phyloP scores from a whole-genome alignment of 92 coral and sea anemone genomes.

The Epizoanthus scotinus region DNA sequence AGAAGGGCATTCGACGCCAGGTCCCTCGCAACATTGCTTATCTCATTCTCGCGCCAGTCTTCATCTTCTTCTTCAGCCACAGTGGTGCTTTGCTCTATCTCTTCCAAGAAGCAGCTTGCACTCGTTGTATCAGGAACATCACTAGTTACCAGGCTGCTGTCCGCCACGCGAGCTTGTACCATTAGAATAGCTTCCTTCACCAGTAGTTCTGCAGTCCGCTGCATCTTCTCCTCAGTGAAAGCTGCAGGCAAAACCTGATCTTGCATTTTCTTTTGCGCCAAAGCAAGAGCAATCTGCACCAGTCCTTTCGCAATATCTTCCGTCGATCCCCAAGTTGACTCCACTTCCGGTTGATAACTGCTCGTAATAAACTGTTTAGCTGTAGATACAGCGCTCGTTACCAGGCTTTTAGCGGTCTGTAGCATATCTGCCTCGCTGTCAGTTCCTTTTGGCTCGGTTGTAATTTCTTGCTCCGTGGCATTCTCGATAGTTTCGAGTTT shows the following conservation, averaged over 20 bases:
- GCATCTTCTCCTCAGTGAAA: background rate
- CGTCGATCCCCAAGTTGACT: constrained; percentile 13
- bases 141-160: constrained; percentile 23
- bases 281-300: constrained; percentile 14
- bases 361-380: constrained; percentile 36
- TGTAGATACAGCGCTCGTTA: constrained; percentile 36
- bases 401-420: constrained; percentile 47
- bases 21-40: constrained; percentile 48
- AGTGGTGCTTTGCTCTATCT: no score
- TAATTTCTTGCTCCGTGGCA: constrained; percentile 13
- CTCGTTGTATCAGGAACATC: constrained; percentile 16
- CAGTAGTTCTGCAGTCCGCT: constrained; percentile 36
- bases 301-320: constrained; percentile 51
- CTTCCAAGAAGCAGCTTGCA: no score
- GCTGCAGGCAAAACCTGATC: background rate
- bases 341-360: background rate
- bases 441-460: background rate
- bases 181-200: constrained; percentile 45
- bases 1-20: constrained; percentile 53
- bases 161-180: constrained; percentile 35
- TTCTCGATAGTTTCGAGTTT: background rate
- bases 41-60: background rate
- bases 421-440: constrained; percentile 39
- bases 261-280: background rate
- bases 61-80: background rate